Conservation (phyloP, 2,797 vertebrate species). For the Morus bassanus region DNA sequence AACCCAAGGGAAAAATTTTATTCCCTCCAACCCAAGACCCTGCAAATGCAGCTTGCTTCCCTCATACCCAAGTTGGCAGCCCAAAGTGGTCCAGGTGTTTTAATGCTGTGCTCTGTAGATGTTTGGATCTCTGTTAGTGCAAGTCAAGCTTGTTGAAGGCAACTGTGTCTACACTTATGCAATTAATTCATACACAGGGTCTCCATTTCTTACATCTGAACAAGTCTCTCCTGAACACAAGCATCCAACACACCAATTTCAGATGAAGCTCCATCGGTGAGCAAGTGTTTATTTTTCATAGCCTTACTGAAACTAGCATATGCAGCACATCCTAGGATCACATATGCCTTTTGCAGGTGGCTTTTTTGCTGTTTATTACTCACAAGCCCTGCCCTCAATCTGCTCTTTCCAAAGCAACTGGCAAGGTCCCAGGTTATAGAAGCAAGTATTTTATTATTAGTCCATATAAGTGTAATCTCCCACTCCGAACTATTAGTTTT, state of each 20-base stretch:
- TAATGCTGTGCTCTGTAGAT: neutral
- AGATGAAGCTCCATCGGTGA: neutral
- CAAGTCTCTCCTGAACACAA: neutral
- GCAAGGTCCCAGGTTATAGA: neutral
- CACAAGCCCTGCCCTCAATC: neutral
- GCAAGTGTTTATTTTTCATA: neutral
- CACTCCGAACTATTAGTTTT: neutral
- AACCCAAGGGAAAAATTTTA: neutral
- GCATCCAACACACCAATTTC: neutral
- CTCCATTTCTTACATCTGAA: neutral
- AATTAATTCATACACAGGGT: neutral
- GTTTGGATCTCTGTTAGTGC: neutral
- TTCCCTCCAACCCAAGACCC: neutral
- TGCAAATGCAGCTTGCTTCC: neutral
- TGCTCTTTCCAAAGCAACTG: neutral
- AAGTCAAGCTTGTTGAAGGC: neutral
- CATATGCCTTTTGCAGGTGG: conserved; percentile 31
- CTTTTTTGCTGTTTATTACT: neutral
- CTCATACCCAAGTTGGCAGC: neutral
- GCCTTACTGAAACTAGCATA: neutral
- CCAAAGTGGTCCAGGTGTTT: neutral
- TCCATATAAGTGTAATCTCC: neutral
- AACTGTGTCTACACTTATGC: neutral
- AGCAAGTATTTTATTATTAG: neutral
- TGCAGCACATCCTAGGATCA: neutral